Evolutionary conservation across 2,113 vertebrate species (phyloP).

Genomic region (Leptocoma aspasia): DNA sequence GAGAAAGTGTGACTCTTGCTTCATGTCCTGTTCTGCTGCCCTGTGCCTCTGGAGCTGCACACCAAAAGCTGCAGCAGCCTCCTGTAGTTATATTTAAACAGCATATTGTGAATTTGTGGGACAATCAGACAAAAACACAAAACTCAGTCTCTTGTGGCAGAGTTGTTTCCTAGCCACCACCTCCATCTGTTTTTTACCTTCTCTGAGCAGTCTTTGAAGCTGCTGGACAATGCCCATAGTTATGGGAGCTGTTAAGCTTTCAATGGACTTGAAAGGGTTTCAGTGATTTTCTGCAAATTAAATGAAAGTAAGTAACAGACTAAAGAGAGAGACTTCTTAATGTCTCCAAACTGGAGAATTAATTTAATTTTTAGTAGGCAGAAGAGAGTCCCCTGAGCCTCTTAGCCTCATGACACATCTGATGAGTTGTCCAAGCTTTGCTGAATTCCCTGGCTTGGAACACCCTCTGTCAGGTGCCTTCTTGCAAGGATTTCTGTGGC

Average conservation of each 20-base stretch:
- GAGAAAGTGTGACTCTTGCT: background rate
- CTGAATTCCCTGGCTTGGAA: background rate
- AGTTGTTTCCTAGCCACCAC: background rate
- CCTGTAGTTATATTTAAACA: background rate
- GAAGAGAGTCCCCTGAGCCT: background rate
- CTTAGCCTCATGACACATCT: background rate
- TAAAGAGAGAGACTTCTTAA: background rate
- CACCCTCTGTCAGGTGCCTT: background rate
- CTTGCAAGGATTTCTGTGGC: background rate
- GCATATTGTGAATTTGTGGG: background rate
- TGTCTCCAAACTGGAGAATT: background rate
- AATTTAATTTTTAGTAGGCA: background rate
- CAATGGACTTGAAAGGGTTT: background rate
- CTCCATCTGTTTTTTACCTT: background rate
- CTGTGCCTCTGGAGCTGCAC: background rate
- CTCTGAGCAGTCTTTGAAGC: background rate
- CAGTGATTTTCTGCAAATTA: background rate
- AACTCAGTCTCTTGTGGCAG: background rate
- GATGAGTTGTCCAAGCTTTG: background rate
- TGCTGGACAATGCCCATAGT: background rate
- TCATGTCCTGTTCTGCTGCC: fast-evolving
- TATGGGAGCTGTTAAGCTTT: background rate
- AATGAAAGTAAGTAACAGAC: background rate
- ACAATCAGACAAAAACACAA: background rate
- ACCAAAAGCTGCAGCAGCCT: background rate